Conservation (phyloP, 1,140 invertebrate species). For the Zaprionus nigranus region DNA sequence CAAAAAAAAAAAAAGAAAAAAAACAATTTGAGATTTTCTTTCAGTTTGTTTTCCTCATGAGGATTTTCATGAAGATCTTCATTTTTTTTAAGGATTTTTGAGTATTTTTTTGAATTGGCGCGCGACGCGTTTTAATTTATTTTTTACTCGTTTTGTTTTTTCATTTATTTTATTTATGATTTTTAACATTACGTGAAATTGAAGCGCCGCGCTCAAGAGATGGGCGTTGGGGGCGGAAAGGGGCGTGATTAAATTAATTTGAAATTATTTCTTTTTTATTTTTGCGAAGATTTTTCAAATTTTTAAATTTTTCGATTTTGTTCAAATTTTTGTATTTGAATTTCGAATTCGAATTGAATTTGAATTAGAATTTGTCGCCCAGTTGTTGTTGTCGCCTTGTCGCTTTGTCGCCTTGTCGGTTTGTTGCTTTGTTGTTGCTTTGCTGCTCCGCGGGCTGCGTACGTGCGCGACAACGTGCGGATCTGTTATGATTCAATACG, state of each 20-base stretch:
- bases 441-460: conserved; percentile 75
- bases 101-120: conserved; percentile 21
- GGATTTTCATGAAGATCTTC: conserved; percentile 15
- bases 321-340: conserved; percentile 3
- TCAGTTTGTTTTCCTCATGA: conserved; percentile 17
- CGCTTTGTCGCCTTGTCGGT: conserved; percentile 26
- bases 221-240: too few species aligned
- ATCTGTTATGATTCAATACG: conserved; percentile 83
- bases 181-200: conserved; percentile 15
- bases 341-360: conserved; percentile 6
- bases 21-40: conserved; percentile 3
- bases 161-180: neutral
- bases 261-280: conserved; percentile 14
- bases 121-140: conserved; percentile 46
- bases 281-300: conserved; percentile 3
- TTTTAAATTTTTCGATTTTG: conserved; percentile 3
- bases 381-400: conserved; percentile 33
- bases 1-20: conserved; percentile 42
- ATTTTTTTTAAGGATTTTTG: conserved; percentile 9
- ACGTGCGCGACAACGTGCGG: conserved; percentile 82
- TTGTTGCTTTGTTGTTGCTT: conserved; percentile 51
- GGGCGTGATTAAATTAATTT: neutral
- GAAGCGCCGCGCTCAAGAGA: neutral
- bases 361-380: conserved; percentile 1
- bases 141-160: conserved; percentile 3